These are phyloP conservation scores for Chrysolophus pictus DNA, from an alignment of 2,797 vertebrate genomes.

Conservation along the genomic window DNA sequence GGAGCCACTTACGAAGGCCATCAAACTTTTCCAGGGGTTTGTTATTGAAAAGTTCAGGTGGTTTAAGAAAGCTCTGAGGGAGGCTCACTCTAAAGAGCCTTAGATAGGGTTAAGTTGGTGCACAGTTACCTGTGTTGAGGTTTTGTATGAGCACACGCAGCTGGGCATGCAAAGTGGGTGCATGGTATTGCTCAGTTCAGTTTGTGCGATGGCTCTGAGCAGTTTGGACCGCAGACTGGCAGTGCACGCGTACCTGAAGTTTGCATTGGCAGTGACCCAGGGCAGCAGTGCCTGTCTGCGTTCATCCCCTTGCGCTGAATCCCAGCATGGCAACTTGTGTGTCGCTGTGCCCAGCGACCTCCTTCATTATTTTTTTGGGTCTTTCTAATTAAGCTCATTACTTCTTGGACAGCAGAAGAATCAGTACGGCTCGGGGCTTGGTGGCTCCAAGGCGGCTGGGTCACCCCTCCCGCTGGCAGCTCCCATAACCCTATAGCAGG, in stretches of 20 bases:
- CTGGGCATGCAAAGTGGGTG: neutral
- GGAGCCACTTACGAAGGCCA: neutral
- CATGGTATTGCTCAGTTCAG: neutral
- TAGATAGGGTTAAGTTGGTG: neutral
- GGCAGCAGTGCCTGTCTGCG: neutral
- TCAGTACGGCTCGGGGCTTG: neutral
- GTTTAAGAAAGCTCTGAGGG: slow-evolving; percentile 2
- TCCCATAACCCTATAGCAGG: too few species aligned
- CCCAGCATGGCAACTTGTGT: neutral
- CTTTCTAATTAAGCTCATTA: neutral
- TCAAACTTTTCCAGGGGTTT: neutral
- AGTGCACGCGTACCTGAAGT: neutral
- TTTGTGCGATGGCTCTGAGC: neutral
- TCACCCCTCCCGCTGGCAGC: neutral
- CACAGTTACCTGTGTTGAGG: neutral
- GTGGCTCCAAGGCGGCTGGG: neutral
- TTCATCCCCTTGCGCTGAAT: neutral
- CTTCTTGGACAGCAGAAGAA: neutral
- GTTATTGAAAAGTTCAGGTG: neutral
- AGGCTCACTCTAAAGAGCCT: neutral
- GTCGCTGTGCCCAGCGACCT: neutral
- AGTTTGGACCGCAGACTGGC: neutral
- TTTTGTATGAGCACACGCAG: neutral
- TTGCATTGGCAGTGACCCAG: too few species aligned
- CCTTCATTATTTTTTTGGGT: neutral